Conservation (phyloP, 1,140 invertebrate genomes). For the Drosophila albomicans region DNA sequence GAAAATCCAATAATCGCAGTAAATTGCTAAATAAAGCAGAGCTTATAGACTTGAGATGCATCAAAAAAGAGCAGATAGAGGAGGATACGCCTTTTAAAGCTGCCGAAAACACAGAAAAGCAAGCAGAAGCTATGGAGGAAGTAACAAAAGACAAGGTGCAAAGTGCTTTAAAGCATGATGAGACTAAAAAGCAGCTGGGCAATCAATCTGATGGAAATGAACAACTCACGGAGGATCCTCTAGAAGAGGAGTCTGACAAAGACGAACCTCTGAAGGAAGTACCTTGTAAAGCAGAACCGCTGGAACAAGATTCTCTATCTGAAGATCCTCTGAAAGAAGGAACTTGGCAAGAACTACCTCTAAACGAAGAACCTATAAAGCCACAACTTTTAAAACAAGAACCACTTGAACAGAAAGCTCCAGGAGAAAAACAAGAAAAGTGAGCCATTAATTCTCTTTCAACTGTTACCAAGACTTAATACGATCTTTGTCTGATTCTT, state of each 20-base stretch:
- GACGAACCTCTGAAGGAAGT: no score
- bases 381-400: no score
- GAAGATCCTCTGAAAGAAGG: no score
- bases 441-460: background rate
- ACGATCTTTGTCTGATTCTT: background rate
- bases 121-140: background rate
- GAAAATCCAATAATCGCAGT: no score
- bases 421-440: slow-evolving; percentile 8
- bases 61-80: background rate
- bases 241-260: no score
- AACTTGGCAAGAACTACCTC: no score
- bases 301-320: no score
- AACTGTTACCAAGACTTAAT: background rate
- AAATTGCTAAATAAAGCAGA: no score
- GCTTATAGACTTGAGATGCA: no score
- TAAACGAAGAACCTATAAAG: no score
- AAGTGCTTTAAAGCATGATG: background rate
- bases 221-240: background rate
- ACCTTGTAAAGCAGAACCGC: no score
- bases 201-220: background rate
- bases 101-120: background rate
- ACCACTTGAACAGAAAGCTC: no score
- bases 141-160: background rate
- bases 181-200: background rate
- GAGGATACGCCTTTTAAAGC: background rate